Conservation (phyloP, 1,140 invertebrate species). For the Pissodes strobi region DNA sequence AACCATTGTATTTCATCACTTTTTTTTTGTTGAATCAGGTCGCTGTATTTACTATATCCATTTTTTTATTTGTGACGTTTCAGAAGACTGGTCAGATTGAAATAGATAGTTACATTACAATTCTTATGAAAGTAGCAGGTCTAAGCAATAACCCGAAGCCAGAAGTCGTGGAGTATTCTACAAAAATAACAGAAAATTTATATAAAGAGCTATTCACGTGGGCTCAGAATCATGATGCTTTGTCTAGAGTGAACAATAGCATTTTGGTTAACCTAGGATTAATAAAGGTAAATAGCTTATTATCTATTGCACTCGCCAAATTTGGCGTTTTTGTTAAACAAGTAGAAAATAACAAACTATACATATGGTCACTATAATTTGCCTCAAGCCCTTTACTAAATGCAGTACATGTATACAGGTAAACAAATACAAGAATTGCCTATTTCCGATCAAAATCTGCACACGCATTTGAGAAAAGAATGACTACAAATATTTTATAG, state of each 20-base stretch:
- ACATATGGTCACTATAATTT: too few species aligned
- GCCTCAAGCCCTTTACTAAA: too few species aligned
- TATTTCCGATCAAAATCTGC: too few species aligned
- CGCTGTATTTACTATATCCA: too few species aligned
- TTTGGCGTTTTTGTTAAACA: not conserved
- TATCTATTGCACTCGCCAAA: constrained; percentile 14
- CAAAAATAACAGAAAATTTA: constrained; percentile 61
- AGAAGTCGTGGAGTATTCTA: constrained; percentile 61
- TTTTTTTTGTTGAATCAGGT: too few species aligned
- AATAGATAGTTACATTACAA: constrained; percentile 57
- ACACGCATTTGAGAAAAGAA: too few species aligned
- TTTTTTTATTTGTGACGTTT: too few species aligned
- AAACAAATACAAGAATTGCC: too few species aligned
- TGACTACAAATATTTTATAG: too few species aligned
- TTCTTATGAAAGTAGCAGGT: constrained; percentile 66
- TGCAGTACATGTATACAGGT: too few species aligned
- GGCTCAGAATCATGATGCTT: constrained; percentile 58
- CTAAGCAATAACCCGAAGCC: constrained; percentile 60
- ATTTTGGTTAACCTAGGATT: constrained; percentile 71
- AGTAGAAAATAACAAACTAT: too few species aligned
- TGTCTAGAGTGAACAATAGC: constrained; percentile 65
- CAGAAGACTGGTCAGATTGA: constrained; percentile 55
- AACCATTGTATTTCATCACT: too few species aligned
- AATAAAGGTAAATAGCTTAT: constrained; percentile 70
- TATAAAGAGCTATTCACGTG: constrained; percentile 65